Conservation (phyloP, 2,113 vertebrate species). For the Sclerurus mexicanus region DNA sequence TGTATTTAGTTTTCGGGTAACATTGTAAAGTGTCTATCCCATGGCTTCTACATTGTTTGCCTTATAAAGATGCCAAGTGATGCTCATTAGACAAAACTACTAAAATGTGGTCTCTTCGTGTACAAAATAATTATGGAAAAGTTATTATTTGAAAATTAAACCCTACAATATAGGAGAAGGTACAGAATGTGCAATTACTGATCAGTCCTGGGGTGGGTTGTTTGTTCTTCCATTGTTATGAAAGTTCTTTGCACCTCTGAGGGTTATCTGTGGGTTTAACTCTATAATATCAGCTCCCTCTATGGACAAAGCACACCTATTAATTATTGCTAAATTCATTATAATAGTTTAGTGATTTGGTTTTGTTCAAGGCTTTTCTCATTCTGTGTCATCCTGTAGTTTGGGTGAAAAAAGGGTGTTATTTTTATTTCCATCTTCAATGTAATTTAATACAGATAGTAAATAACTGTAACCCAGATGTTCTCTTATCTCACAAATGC, state of each 20-base stretch:
- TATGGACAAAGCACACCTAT: background rate
- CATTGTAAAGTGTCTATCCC: background rate
- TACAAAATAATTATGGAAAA: background rate
- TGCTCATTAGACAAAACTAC: background rate
- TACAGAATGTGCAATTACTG: background rate
- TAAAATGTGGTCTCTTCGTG: background rate
- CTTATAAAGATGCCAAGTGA: background rate
- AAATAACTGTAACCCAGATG: background rate
- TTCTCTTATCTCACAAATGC: background rate
- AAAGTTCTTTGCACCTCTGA: background rate
- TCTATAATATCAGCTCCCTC: background rate
- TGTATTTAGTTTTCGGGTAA: background rate
- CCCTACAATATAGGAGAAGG: background rate
- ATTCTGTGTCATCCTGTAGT: background rate
- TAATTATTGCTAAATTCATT: background rate
- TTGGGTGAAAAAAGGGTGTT: accelerated
- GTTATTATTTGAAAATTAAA: background rate
- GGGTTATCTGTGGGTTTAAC: background rate
- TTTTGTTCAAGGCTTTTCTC: background rate
- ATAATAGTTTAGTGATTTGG: background rate
- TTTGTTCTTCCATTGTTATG: background rate
- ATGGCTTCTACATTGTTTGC: background rate
- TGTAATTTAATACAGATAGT: background rate
- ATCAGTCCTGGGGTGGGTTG: background rate
- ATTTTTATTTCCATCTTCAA: background rate